phyloP scores from a whole-genome alignment of 2,797 vertebrate genomes.

The Cichlasoma orientale region DNA sequence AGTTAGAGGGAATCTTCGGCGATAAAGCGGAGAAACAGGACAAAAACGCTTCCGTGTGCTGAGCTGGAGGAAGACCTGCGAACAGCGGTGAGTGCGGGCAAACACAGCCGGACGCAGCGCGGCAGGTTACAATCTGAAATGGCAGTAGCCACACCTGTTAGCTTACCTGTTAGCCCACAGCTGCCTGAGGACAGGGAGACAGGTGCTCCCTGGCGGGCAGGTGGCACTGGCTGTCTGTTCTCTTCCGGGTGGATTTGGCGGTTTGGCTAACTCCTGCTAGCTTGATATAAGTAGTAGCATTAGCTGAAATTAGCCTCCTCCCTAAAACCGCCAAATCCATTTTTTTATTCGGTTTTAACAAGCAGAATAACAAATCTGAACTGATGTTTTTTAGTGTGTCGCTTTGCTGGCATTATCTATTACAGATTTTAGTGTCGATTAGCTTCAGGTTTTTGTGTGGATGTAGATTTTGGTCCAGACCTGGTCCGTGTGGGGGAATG shows the following conservation, averaged over 20 bases:
- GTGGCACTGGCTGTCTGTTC: not conserved
- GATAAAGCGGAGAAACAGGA: not conserved
- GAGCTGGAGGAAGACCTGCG: not conserved
- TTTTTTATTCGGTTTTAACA: not conserved
- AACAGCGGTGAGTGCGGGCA: not conserved
- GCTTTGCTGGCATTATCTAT: too few species aligned
- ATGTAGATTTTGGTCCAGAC: too few species aligned
- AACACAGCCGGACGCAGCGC: rapidly evolving
- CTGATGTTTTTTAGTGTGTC: too few species aligned
- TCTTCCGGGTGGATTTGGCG: not conserved
- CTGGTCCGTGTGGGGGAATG: too few species aligned
- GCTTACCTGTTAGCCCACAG: not conserved
- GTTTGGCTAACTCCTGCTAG: not conserved
- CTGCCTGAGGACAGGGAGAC: not conserved
- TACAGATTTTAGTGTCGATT: too few species aligned
- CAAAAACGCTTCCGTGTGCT: not conserved
- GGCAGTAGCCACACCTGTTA: not conserved
- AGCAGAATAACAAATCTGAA: not conserved
- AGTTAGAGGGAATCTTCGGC: not conserved
- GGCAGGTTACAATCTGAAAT: not conserved
- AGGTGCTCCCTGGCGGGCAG: rapidly evolving
- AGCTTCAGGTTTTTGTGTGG: too few species aligned
- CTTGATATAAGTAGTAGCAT: too few species aligned
- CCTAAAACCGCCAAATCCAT: too few species aligned
- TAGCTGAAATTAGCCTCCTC: rapidly evolving